Evolutionary conservation across 2,113 vertebrate species (phyloP).

Genomic region (Motacilla alba): DNA sequence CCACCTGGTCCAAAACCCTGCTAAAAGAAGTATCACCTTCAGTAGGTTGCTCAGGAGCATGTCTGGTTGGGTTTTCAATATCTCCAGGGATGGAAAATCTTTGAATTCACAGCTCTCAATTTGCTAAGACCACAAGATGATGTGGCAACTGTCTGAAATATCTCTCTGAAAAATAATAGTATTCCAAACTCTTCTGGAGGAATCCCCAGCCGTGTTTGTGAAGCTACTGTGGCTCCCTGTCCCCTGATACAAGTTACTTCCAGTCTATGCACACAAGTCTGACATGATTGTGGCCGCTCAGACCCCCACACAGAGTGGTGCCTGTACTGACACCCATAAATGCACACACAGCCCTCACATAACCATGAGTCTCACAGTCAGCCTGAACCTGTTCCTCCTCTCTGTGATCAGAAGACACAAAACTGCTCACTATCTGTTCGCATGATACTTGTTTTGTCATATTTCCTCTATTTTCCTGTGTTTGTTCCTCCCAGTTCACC

Average conservation of each 20-base stretch:
- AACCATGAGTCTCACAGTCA: not conserved
- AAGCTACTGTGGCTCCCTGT: not conserved
- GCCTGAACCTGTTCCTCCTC: not conserved
- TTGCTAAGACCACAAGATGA: not conserved
- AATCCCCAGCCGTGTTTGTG: not conserved
- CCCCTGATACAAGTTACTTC: not conserved
- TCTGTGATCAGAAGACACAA: not conserved
- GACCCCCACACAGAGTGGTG: not conserved
- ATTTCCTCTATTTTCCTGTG: not conserved
- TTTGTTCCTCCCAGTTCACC: not conserved
- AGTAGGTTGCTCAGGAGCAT: not conserved
- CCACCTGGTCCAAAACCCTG: not conserved
- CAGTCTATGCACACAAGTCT: not conserved
- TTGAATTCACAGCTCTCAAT: not conserved
- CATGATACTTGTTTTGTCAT: not conserved
- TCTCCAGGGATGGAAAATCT: not conserved
- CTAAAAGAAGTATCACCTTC: not conserved
- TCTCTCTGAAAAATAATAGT: not conserved
- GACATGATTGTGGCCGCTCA: rapidly evolving
- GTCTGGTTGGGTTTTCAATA: not conserved
- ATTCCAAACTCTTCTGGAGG: not conserved
- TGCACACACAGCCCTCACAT: not conserved
- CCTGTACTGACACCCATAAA: not conserved
- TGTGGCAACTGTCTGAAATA: not conserved
- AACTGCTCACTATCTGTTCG: not conserved